These are phyloP conservation scores for Strigamia transsilvanica DNA, from an alignment of 2,888 invertebrate species.

Conservation along the genomic window DNA sequence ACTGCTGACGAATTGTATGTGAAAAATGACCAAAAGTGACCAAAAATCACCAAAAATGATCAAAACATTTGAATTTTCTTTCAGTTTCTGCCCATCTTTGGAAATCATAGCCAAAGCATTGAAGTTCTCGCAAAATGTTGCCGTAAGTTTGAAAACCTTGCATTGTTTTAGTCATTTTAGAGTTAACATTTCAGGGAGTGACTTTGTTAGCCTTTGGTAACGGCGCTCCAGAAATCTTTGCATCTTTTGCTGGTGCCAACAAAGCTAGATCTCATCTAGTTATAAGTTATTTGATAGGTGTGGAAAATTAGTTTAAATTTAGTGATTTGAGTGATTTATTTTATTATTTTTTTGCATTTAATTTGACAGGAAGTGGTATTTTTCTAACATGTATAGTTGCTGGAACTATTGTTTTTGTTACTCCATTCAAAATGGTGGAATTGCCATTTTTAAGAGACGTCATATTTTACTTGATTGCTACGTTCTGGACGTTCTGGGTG, in stretches of 20 bases:
- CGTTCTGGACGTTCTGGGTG: conserved; percentile 67
- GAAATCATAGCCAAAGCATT: conserved; percentile 66
- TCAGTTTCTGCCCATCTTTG: conserved; percentile 69
- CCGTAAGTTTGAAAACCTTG: conserved; percentile 61
- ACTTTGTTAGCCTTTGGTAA: conserved; percentile 77
- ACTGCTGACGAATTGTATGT: conserved; percentile 71
- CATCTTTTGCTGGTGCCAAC: conserved; percentile 69
- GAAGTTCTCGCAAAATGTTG: conserved; percentile 68
- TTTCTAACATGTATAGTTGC: conserved; percentile 72
- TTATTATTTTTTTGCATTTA: too few relatives aligned
- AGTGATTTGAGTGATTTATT: too few relatives aligned
- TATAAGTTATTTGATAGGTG: conserved; percentile 64
- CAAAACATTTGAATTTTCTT: background rate
- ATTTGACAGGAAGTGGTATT: conserved; percentile 71
- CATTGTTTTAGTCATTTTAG: too few relatives aligned
- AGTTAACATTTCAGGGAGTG: conserved; percentile 64
- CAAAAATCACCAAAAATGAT: background rate
- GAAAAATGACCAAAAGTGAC: background rate
- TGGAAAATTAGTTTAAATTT: conserved; percentile 23
- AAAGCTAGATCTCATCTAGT: conserved; percentile 62
- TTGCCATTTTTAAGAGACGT: conserved; percentile 68
- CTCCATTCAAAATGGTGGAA: conserved; percentile 68
- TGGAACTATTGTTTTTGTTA: conserved; percentile 68
- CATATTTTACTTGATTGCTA: conserved; percentile 67
- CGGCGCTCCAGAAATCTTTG: conserved; percentile 75